A percentile compares a stretch with the other conserved stretches of the same genome.
Conservation (phyloP, 2,797 vertebrate species). For the Tadarida brasiliensis region DNA sequence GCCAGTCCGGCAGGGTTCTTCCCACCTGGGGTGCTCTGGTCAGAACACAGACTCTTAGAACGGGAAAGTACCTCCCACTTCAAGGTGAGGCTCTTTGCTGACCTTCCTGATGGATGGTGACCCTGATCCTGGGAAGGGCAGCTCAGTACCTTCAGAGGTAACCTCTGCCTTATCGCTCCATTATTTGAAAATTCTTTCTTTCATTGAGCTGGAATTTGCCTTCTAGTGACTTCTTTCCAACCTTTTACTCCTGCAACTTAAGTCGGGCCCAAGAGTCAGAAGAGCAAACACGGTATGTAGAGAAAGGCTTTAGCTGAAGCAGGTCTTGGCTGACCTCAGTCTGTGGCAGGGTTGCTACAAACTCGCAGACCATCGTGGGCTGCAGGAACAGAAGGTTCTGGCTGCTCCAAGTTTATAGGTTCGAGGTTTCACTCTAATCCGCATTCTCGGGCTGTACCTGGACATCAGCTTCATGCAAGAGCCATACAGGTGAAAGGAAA, state of each 20-base stretch:
- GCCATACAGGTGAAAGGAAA: neutral
- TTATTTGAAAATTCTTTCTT: constrained; percentile 27
- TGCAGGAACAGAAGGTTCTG: neutral
- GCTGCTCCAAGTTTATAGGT: neutral
- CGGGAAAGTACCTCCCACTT: neutral
- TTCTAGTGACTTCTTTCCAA: neutral
- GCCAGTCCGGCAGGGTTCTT: neutral
- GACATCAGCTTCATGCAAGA: neutral
- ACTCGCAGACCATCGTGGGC: neutral
- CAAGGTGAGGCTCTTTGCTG: neutral
- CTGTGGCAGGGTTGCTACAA: neutral
- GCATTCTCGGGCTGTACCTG: neutral
- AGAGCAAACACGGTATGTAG: rapidly evolving
- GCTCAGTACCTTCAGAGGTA: neutral
- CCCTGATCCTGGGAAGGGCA: neutral
- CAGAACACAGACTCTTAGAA: neutral
- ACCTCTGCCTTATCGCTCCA: neutral
- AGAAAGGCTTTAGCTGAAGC: neutral
- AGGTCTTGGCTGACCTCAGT: neutral
- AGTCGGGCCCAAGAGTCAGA: neutral
- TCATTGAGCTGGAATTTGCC: neutral
- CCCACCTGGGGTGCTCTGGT: neutral
- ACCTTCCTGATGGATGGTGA: neutral
- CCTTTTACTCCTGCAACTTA: neutral
- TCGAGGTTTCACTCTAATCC: neutral